Conservation (phyloP, 1,140 invertebrate species). For the Eumeta japonica region DNA sequence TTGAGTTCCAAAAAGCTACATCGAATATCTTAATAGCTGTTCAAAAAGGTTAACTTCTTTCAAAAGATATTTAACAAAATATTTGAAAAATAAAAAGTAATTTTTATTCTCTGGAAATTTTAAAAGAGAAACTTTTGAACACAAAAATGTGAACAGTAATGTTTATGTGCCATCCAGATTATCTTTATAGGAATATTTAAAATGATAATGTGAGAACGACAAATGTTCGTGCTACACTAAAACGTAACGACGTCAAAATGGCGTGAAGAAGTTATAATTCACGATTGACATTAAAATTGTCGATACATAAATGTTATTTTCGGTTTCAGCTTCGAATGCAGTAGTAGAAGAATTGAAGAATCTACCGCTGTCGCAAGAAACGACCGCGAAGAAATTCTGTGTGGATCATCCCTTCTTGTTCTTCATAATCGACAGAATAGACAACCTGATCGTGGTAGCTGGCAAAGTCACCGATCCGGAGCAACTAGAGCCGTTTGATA, state of each 20-base stretch:
- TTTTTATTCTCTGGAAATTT: too few relatives aligned
- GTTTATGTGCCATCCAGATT: too few relatives aligned
- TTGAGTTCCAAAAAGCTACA: too few relatives aligned
- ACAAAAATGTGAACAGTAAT: too few relatives aligned
- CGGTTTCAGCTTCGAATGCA: conserved; percentile 26
- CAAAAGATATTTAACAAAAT: too few relatives aligned
- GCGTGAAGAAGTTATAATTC: not conserved
- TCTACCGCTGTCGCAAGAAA: conserved; percentile 25
- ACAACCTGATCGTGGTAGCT: conserved; percentile 63
- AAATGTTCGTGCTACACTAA: not conserved
- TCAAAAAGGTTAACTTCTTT: too few relatives aligned
- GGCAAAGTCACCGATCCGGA: conserved; percentile 60
- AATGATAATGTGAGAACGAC: too few relatives aligned
- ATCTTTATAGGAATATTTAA: too few relatives aligned
- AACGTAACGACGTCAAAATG: not conserved
- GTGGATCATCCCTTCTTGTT: conserved; percentile 70
- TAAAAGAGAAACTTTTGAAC: too few relatives aligned
- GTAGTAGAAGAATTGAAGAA: conserved; percentile 30
- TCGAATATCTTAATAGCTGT: too few relatives aligned
- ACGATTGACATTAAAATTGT: too few relatives aligned
- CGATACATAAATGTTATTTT: conserved; percentile 1
- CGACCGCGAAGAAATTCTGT: conserved; percentile 46
- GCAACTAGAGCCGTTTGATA: conserved; percentile 28
- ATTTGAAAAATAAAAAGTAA: too few relatives aligned
- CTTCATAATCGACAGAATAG: conserved; percentile 63